A percentile compares a stretch with the other conserved stretches of the same genome.
phyloP scores from a whole-genome alignment of 2,113 vertebrate species.

The Gopherus evgoodei region DNA sequence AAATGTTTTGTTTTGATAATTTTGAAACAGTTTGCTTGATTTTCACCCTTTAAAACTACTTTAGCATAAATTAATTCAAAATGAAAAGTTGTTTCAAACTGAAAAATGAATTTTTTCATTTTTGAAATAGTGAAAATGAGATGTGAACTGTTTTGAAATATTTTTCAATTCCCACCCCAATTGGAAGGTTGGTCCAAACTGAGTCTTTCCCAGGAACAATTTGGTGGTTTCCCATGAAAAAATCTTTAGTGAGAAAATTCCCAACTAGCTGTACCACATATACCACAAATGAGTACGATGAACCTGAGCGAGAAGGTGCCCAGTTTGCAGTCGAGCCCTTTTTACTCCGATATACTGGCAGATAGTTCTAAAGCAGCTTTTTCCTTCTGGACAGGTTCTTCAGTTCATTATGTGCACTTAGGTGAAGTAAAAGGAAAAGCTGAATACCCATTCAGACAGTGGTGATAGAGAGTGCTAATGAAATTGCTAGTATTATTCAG shows the following conservation, averaged over 20 bases:
- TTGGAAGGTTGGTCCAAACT: not conserved
- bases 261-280: not conserved
- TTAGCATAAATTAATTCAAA: not conserved
- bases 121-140: not conserved
- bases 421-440: not conserved
- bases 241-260: not conserved
- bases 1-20: not conserved
- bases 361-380: not conserved
- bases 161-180: not conserved
- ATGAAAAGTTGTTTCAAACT: not conserved
- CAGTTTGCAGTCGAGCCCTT: not conserved
- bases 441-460: not conserved
- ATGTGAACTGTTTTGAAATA: not conserved
- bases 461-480: not conserved
- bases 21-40: not conserved
- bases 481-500: conserved; percentile 8
- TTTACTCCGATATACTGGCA: not conserved
- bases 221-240: not conserved
- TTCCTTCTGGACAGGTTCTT: not conserved
- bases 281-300: not conserved
- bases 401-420: not conserved
- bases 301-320: not conserved
- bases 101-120: not conserved
- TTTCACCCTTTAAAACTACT: not conserved
- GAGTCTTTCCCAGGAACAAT: not conserved